Base-by-base conservation (phyloP, 2,113 vertebrate genomes). In the Empidonax traillii region DNA sequence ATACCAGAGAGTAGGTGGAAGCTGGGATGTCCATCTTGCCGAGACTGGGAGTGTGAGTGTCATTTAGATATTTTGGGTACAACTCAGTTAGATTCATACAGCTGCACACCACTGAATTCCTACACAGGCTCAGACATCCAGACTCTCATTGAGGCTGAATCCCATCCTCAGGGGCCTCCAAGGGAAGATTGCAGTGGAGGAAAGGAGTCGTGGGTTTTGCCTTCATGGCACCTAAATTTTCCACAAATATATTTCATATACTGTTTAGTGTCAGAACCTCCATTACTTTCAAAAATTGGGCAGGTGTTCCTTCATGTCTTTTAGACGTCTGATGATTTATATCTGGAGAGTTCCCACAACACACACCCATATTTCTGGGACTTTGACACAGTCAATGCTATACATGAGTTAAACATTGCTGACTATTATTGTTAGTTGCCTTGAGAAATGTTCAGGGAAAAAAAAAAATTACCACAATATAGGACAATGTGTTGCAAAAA, bases 401-500 rank as follows among this genome's bases (percentile, higher is more conserved):
- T 11, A 52, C 14, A 93, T 68, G 72, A 78, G 72, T 92, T 94
- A 96, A 96, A 71, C 30, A 86, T 63, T 65, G 24, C 3, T 0
- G 0, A 21, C 28, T 47, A 78, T 73, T 94, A 59, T 90, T 93
- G 92, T 96, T 81, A 92, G 69, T 66, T 89, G 68, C 23, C 37
- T 94, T 84, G 76, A 93, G 19, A 94, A 90, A 86, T 33, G 7
- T 39, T 58, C 39, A 25, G 39, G 77, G 39, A 74, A 56, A 41
- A 80, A 61, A 61, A 87, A 91, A 55, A 61, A 52, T 15, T 31
- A 51, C 3, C 6, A 67, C 85, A 96, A 95, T 95, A 92, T 81
- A 84, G 90, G 83, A 63, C 65, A 86, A 84, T 5, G 5, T 56
- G 13, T 35, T 88, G 65, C 56, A 94, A 94, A 96, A 96, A 88